Evolutionary conservation across 1,140 invertebrate species (phyloP).

Genomic region (Penaeus indicus): DNA sequence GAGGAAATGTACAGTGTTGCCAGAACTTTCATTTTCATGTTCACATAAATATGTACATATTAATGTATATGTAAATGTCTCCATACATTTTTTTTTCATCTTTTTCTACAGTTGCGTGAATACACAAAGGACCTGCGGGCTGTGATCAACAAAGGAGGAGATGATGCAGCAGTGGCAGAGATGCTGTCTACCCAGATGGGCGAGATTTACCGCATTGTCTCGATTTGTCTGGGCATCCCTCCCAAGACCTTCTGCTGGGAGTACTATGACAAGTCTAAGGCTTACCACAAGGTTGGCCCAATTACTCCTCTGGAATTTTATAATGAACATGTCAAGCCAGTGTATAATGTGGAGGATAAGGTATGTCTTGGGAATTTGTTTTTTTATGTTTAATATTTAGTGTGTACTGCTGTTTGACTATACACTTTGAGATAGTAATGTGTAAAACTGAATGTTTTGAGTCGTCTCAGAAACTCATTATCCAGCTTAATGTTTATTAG

Average conservation of each 20-base stretch:
- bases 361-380: conserved; percentile 70
- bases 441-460: too few relatives aligned
- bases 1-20: too few relatives aligned
- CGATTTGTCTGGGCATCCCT: conserved; percentile 86
- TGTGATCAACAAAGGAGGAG: conserved; percentile 72
- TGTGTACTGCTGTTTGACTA: conserved; percentile 76
- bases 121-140: conserved; percentile 81
- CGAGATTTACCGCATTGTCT: conserved; percentile 85
- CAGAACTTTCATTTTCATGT: too few relatives aligned
- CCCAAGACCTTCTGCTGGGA: conserved; percentile 86
- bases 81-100: conserved; percentile 28
- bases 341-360: conserved; percentile 88
- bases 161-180: conserved; percentile 36
- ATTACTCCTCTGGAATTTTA: conserved; percentile 87
- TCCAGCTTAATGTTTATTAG: too few relatives aligned
- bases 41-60: not conserved
- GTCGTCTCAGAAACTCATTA: too few relatives aligned
- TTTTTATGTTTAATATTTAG: conserved; percentile 42
- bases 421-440: not conserved
- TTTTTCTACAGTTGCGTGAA: conserved; percentile 79
- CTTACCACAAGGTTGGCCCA: conserved; percentile 81
- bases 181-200: conserved; percentile 71
- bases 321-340: conserved; percentile 81
- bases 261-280: conserved; percentile 89
- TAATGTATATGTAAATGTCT: not conserved